Base-by-base conservation (phyloP, 2,888 invertebrate genomes). In the Pachydiplax longipennis region DNA sequence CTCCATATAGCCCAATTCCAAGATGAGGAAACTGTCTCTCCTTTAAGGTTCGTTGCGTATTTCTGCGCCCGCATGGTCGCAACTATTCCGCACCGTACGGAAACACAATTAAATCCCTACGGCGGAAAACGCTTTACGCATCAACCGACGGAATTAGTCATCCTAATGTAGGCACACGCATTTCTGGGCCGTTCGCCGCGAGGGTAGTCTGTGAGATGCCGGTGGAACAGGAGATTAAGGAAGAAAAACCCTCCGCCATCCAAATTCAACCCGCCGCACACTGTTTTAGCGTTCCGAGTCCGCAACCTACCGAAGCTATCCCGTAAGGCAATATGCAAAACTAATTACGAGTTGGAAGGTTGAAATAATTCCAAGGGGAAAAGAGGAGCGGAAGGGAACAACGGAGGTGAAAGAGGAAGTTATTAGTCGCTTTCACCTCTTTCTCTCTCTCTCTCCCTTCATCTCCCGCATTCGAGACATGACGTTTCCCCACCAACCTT, bases 291-390 rank as follows among this genome's bases (percentile, higher is more conserved):
- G 44, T 53, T 48, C n/a, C 31, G 48, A 25, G 58, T 44, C 82
- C 31, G 48, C 25, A 48, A 37, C 61, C 61, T n/a, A 87, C 58
- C 61, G 87, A 48, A 87, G 87, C 83, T 58, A 83, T 58, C 83
- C 83, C 83, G 35, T 58, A 58, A 83, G 83, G 83, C 83, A 83
- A 83, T 83, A 83, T 83, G 87, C 87, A 87, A 87, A 87, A 87
- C 87, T 87, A 61, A 87, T 87, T 87, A 87, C 87, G 87, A 87
- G 61, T 61, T n/a, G 58, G 61, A 61, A 87, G 87, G 58, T 87
- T 87, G 87, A 87, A 87, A 87, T 87, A 87, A 87, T 87, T 35
- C 37, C 18, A 40, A 61, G 87, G 22, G 82, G 61, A 61, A 83
- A 31, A 58, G 44, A 10, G 13, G 18, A 4, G 82, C 53, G 13